Base-by-base conservation (phyloP, 2,888 invertebrate species). In the Ophion obscuratus region DNA sequence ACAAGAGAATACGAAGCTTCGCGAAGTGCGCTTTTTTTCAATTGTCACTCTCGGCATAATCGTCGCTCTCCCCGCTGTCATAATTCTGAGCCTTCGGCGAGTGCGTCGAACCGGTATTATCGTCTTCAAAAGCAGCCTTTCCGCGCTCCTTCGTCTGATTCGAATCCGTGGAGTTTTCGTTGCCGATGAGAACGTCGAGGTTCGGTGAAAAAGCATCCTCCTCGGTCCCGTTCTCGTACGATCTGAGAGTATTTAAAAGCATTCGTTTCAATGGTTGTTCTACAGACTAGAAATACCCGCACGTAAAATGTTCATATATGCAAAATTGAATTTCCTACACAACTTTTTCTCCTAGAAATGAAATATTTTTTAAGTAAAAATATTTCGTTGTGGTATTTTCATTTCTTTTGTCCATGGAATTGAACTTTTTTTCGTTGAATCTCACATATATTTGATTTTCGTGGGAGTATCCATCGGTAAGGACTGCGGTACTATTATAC, bases 141-240 rank as follows among this genome's bases (percentile, higher is more conserved):
- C 47, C 83, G 31, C 64, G 24, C 4, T 87, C 84, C 24, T 75
- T 74, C 44, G 77, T 73, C 47, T 75, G 53, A 40, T 68, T 66
- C n/a, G 79, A 76, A 77, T 82, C 84, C 31, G 44, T 47, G n/a
- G 78, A n/a, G 83, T 70, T 68, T 47, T 84, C 86, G 61, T 24
- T 90, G 36, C 89, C 88, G 24, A 90, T 90, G 88, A 96, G 95
- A 85, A 96, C 95, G 92, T 96, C 96, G 90, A 96, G 91, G 92
- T 96, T 96, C 88, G 96, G 96, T 85, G 96, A 96, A 87, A 96
- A 95, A 88, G 96, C 95, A 92, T 96, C 96, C 86, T 96, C 96
- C 87, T 96, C 97, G 73, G 89, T 75, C 27, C 90, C 89, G 75
- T 91, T 90, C 86, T 92, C 92, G 86, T 92, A 92, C 40, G 91